Conservation (phyloP, 2,888 invertebrate species). For the Brachyptera risi region DNA sequence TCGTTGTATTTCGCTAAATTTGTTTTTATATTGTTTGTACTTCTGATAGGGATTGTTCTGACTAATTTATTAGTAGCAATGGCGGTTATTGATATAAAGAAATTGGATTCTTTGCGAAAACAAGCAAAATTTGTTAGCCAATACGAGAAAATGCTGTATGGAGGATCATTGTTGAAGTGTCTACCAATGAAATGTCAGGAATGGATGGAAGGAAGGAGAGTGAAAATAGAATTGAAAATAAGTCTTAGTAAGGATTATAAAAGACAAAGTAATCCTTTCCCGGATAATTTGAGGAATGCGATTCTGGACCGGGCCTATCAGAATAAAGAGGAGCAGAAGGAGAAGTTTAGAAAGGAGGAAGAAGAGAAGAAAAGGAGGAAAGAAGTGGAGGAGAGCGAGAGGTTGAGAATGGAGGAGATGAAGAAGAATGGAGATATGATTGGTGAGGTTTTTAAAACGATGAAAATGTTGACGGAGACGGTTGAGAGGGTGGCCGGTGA, state of each 20-base stretch:
- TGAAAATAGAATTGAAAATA: not conserved
- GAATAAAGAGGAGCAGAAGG: not conserved
- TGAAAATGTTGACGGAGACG: no score
- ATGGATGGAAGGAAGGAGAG: no score
- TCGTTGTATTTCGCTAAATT: not conserved
- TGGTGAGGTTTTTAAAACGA: no score
- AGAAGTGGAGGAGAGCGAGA: no score
- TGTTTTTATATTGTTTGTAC: not conserved
- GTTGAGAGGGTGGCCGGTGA: no score
- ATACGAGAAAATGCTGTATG: not conserved
- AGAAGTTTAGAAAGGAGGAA: not conserved
- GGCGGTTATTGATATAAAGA: not conserved
- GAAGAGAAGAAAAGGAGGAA: not conserved
- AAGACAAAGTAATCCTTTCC: no score
- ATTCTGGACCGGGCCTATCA: not conserved
- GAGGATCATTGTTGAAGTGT: not conserved
- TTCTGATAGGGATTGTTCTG: not conserved
- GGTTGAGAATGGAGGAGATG: not conserved
- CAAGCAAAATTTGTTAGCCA: not conserved
- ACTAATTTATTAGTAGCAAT: not conserved
- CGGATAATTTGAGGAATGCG: not conserved
- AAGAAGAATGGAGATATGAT: no score
- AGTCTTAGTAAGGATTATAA: not conserved
- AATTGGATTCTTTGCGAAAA: not conserved
- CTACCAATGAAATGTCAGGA: not conserved